Evolutionary conservation across 2,888 invertebrate species (phyloP), one percentile per base, ranked within the genome.

Genomic region (Drosophila nr. fundita): DNA sequence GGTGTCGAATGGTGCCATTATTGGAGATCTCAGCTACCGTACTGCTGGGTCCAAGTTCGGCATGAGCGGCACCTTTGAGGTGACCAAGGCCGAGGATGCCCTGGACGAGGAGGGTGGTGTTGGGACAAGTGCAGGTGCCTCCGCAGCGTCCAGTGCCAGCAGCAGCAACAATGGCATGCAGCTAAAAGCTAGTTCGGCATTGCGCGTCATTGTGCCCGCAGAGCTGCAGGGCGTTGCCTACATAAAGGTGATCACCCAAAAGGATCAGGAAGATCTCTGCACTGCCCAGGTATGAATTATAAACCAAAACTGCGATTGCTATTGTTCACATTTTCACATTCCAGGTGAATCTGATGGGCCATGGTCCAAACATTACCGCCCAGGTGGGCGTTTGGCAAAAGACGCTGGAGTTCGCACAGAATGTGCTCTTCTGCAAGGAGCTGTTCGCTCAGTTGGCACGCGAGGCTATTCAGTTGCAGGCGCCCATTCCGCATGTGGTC

Each of bases 341-440:
- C 0, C 24, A 78, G 78, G 95, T 98, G 5, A 97, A 96, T 91
- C 94, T 97, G 0, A 95, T 97, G 18, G 96, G 96, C 1, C 95
- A 96, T 81, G 96, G 96, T 52, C 96, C 96, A 0, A 95, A 95
- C 62, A 94, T 95, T 70, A 94, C 96, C 1, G 96, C 96, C 69
- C 92, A 95, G 68, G 89, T 85, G 10, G 95, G 95, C 0, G 95
- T 98, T 90, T 99, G 99, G 99, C 98, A 99, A 87, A 97, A 98
- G 91, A 98, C 98, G 87, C 94, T 99, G n/a, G 99, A 99, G 92
- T 97, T 98, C 0, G 99, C 99, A 0, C 99, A 99, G 92, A 99
- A 99, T 93, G 98, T 99, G 32, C 94, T 99, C 27, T 99, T 99
- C 93, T 99, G 99, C 92, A 99, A 99, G 93, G 99, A 99, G 93